Conservation (phyloP, 2,888 invertebrate species). For the Rutpela maculata region DNA sequence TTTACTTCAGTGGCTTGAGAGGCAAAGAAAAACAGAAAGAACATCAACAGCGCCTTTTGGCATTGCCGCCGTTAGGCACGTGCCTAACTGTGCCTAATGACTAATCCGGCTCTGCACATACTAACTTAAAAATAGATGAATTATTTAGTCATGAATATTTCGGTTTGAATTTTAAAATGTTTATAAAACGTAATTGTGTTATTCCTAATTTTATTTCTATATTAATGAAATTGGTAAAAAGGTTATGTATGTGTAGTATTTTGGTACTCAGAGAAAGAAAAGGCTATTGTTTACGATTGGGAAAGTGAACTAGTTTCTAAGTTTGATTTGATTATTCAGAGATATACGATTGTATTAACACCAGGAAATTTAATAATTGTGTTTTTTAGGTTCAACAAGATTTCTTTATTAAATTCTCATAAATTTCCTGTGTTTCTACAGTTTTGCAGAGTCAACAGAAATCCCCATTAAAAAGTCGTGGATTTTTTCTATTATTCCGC, state of each 20-base stretch:
- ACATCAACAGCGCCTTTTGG: too few relatives aligned
- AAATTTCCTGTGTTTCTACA: slow-evolving; percentile 56
- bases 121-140: slow-evolving; percentile 5
- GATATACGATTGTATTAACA: slow-evolving; percentile 25
- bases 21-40: too few relatives aligned
- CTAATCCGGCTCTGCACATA: too few relatives aligned
- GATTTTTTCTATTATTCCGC: slow-evolving; percentile 57
- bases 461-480: slow-evolving; percentile 57
- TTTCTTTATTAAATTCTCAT: neutral
- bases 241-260: slow-evolving; percentile 44
- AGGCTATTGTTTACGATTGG: slow-evolving; percentile 50
- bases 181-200: neutral
- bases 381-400: slow-evolving; percentile 12
- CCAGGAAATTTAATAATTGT: slow-evolving; percentile 19
- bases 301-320: slow-evolving; percentile 53
- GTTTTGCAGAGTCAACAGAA: slow-evolving; percentile 58
- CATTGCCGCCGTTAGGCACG: too few relatives aligned
- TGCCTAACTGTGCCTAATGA: too few relatives aligned
- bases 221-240: neutral
- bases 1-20: too few relatives aligned
- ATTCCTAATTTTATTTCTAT: neutral
- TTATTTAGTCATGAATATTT: neutral
- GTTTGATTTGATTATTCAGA: slow-evolving; percentile 54
- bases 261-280: slow-evolving; percentile 48
- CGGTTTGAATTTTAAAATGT: neutral